Percentiles rank a stretch among this genome's conserved stretches.
Conservation (phyloP, 2,888 invertebrate genomes). For the Lycocerus yunnanus region DNA sequence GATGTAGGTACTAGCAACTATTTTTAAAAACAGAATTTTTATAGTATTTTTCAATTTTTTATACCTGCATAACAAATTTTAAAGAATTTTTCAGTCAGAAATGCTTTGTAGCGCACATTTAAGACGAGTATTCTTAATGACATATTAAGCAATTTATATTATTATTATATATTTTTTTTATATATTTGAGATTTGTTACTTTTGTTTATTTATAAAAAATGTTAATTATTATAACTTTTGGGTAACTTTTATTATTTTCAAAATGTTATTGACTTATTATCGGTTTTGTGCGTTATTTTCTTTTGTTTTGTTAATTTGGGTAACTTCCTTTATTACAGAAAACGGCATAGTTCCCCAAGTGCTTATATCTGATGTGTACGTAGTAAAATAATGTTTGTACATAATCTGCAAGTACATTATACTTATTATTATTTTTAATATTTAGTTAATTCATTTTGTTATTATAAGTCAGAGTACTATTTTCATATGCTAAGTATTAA, state of each 20-base stretch:
- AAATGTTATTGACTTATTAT: neutral
- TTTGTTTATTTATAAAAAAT: constrained; percentile 29
- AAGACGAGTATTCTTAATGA: constrained; percentile 26
- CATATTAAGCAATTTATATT: constrained; percentile 29
- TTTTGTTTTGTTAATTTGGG: constrained; percentile 25
- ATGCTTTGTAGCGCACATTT: constrained; percentile 30
- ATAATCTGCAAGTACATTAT: constrained; percentile 30
- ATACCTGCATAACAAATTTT: constrained; percentile 39
- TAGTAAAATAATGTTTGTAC: constrained; percentile 39
- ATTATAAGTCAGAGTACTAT: neutral
- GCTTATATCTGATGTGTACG: constrained; percentile 36
- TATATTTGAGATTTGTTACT: constrained; percentile 20
- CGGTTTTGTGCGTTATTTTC: constrained; percentile 35
- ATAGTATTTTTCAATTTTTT: constrained; percentile 22
- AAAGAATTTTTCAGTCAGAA: constrained; percentile 37
- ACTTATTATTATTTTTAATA: constrained; percentile 23
- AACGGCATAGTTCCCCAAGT: constrained; percentile 41
- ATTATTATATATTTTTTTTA: constrained; percentile 28
- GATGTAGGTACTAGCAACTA: neutral
- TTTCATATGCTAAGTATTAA: neutral
- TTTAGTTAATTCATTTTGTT: neutral
- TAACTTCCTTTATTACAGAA: constrained; percentile 23
- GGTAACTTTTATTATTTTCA: neutral
- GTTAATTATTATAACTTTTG: constrained; percentile 21
- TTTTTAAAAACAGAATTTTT: constrained; percentile 1